A percentile compares a stretch with the other conserved stretches of the same genome.
Evolutionary conservation across 2,797 vertebrate genomes (phyloP).

Genomic region (Antrozous pallidus): DNA sequence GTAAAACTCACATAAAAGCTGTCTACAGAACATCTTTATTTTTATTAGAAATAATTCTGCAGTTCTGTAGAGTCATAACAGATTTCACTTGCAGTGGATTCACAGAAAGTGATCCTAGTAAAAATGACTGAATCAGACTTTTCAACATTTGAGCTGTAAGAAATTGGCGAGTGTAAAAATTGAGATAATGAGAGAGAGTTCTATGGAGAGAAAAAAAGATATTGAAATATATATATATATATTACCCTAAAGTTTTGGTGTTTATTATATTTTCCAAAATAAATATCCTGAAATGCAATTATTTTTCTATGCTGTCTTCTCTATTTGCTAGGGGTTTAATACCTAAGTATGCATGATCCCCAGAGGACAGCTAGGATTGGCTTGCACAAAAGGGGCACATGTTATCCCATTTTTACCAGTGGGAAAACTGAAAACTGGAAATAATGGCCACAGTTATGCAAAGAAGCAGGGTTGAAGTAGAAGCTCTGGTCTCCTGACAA

Average conservation of each 20-base stretch:
- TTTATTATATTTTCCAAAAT: slow-evolving; percentile 30
- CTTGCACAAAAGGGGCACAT: background rate
- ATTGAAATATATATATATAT: background rate
- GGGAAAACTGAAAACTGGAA: background rate
- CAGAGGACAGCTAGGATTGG: background rate
- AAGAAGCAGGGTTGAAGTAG: background rate
- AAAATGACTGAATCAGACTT: slow-evolving; percentile 27
- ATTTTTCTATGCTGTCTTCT: background rate
- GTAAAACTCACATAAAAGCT: background rate
- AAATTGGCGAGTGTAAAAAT: background rate
- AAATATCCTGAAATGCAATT: background rate
- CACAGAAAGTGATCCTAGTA: background rate
- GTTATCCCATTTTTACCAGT: background rate
- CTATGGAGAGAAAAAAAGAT: background rate
- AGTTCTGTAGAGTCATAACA: background rate
- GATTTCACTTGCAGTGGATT: background rate
- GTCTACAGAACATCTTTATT: background rate
- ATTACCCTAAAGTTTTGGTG: background rate
- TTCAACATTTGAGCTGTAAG: background rate
- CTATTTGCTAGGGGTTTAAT: background rate
- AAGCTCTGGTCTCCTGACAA: background rate
- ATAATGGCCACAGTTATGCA: background rate
- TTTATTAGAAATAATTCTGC: background rate
- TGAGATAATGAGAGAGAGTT: background rate
- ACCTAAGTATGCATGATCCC: background rate